Evolutionary conservation across 2,797 vertebrate genomes (phyloP).

Genomic region (Artibeus lituratus): DNA sequence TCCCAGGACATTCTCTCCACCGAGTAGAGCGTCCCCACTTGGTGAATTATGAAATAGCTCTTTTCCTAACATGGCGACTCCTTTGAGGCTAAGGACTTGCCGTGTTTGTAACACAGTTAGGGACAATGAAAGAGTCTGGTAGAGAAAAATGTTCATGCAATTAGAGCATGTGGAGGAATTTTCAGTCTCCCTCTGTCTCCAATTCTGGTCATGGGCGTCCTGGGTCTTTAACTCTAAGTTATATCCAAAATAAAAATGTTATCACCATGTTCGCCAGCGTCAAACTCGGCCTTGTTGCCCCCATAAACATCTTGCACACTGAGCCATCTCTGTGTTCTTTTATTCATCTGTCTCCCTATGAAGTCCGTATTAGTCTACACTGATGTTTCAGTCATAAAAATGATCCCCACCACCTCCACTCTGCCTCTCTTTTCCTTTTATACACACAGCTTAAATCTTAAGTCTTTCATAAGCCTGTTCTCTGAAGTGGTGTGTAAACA

Average conservation of each 20-base stretch:
- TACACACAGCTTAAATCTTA: slow-evolving; percentile 36
- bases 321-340: neutral
- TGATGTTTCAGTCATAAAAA: slow-evolving; percentile 39
- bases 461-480: slow-evolving; percentile 45
- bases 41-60: neutral
- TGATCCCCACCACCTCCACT: neutral
- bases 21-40: neutral
- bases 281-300: neutral
- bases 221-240: neutral
- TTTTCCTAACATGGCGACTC: slow-evolving; percentile 10
- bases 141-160: neutral
- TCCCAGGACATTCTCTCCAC: neutral
- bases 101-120: slow-evolving; percentile 8
- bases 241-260: neutral
- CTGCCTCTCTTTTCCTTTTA: slow-evolving; percentile 12
- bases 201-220: neutral
- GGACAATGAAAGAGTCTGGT: neutral
- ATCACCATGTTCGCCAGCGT: neutral
- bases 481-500: slow-evolving; percentile 34
- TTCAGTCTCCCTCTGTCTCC: neutral
- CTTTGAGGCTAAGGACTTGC: slow-evolving; percentile 2
- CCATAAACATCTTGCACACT: neutral
- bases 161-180: neutral
- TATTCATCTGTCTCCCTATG: neutral
- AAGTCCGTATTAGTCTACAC: neutral